Conservation (phyloP, 2,888 invertebrate genomes). For the Cryptocephalus moraei region DNA sequence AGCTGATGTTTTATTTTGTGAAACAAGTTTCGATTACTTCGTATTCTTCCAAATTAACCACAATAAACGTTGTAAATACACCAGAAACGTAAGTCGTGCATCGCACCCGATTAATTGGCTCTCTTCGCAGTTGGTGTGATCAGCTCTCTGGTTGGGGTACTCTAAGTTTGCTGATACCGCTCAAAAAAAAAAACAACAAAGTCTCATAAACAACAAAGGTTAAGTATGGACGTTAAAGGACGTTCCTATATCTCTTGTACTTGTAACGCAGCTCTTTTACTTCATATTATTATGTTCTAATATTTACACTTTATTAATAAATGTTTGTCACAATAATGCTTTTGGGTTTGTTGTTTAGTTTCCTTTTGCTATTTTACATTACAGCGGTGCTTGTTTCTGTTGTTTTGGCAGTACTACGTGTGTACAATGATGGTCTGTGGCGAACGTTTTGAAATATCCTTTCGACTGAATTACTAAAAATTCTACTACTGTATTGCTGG, state of each 20-base stretch:
- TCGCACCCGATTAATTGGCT: too few relatives aligned
- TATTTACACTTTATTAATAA: constrained; percentile 39
- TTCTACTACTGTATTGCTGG: too few relatives aligned
- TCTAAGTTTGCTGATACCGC: background rate
- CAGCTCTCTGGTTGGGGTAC: background rate
- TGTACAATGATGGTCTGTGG: too few relatives aligned
- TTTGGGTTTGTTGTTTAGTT: constrained; percentile 40
- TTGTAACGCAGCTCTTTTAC: constrained; percentile 25
- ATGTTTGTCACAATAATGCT: constrained; percentile 42
- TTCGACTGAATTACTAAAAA: too few relatives aligned
- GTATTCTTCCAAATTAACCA: too few relatives aligned
- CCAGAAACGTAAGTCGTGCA: too few relatives aligned
- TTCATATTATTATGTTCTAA: constrained; percentile 34
- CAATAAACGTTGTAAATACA: too few relatives aligned
- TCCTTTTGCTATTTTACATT: constrained; percentile 23
- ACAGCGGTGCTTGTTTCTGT: constrained; percentile 21
- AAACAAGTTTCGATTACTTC: too few relatives aligned
- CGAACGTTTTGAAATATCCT: too few relatives aligned
- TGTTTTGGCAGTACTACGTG: too few relatives aligned
- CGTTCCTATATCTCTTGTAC: constrained; percentile 27
- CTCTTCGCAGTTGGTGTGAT: background rate
- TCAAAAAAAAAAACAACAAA: background rate
- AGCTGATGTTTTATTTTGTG: too few relatives aligned
- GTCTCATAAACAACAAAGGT: background rate
- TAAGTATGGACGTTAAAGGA: constrained; percentile 20